A percentile compares a stretch with the other conserved stretches of the same genome.
phyloP scores from a whole-genome alignment of 2,797 vertebrate genomes.

The Sebastes steindachneri region DNA sequence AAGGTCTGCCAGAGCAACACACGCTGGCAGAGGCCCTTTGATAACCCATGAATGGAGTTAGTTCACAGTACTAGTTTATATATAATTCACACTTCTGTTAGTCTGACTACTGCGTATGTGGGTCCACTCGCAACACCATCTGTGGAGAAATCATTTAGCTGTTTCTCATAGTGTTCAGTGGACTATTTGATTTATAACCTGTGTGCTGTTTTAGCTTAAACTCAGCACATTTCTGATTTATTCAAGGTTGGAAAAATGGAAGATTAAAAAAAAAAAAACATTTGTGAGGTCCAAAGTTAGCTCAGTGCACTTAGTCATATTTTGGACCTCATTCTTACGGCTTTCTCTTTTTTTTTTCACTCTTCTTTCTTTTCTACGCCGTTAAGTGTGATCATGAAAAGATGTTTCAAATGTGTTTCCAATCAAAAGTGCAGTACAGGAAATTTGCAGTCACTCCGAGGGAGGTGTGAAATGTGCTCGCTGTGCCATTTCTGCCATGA shows the following conservation, averaged over 20 bases:
- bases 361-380: constrained; percentile 59
- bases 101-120: constrained; percentile 28
- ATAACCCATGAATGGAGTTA: constrained; percentile 39
- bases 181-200: constrained; percentile 56
- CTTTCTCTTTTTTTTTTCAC: constrained; percentile 11
- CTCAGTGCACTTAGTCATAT: constrained; percentile 71
- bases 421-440: constrained; percentile 80
- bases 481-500: constrained; percentile 82
- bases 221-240: constrained; percentile 69
- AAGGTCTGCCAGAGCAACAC: constrained; percentile 46
- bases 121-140: constrained; percentile 26
- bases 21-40: constrained; percentile 31
- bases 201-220: constrained; percentile 48
- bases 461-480: constrained; percentile 84
- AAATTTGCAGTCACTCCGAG: constrained; percentile 84
- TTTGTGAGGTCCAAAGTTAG: constrained; percentile 68
- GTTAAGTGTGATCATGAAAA: constrained; percentile 78
- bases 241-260: constrained; percentile 65
- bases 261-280: constrained; percentile 36
- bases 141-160: constrained; percentile 35
- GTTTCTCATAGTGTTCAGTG: constrained; percentile 28
- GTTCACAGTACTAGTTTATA: constrained; percentile 12
- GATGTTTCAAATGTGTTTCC: constrained; percentile 81
- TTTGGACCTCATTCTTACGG: constrained; percentile 58
- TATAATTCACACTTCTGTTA: constrained; percentile 25